These are phyloP conservation scores for Stomatorhinus ivindoensis DNA, from an alignment of 2,113 vertebrate genomes.

Conservation along the genomic window DNA sequence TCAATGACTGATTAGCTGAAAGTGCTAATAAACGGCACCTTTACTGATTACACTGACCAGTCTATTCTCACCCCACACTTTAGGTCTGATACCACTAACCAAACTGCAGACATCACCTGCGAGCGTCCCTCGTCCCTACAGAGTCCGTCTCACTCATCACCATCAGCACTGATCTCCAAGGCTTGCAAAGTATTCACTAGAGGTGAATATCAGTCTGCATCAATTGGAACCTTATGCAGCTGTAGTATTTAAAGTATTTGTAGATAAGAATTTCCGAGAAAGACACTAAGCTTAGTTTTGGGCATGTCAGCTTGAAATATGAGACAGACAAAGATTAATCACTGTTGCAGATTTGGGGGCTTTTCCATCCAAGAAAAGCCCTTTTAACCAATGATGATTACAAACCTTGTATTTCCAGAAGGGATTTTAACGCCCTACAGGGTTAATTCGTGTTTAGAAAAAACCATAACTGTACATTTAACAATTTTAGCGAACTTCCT, in stretches of 20 bases:
- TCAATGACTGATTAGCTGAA: background rate
- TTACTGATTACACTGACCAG: background rate
- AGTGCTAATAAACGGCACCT: background rate
- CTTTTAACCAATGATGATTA: background rate
- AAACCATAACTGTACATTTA: background rate
- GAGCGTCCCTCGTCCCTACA: background rate
- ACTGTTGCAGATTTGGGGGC: background rate
- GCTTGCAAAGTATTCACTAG: background rate
- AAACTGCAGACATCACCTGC: background rate
- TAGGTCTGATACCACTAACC: background rate
- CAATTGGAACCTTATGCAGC: background rate
- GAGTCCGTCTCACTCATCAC: background rate
- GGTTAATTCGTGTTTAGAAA: background rate
- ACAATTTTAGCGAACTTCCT: background rate
- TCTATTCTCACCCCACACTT: background rate
- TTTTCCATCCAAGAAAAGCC: background rate
- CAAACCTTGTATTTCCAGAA: background rate
- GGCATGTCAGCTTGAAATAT: background rate
- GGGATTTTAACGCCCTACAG: background rate
- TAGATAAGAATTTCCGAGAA: background rate
- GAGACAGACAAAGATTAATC: background rate
- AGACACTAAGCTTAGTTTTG: background rate
- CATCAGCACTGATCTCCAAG: background rate
- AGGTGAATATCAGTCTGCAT: background rate
- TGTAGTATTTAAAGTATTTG: background rate